phyloP scores from a whole-genome alignment of 2,797 vertebrate genomes.

The Rousettus madagascariensis region DNA sequence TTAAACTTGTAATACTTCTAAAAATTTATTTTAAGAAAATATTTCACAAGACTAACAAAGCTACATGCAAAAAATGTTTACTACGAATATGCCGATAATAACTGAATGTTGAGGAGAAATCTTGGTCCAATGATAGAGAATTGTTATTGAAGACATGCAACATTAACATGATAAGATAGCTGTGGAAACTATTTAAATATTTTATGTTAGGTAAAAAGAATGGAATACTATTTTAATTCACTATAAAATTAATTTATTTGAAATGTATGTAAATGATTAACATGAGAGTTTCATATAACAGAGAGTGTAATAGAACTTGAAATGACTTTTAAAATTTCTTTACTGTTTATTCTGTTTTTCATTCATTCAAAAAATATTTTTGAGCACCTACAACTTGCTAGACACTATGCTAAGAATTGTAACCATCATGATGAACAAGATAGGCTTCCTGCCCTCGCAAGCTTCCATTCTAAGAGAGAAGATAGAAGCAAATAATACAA shows the following conservation, averaged over 20 bases:
- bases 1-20: constrained; percentile 19
- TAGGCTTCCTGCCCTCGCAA: background rate
- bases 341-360: background rate
- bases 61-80: background rate
- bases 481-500: background rate
- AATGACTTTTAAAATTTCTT: background rate
- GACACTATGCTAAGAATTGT: background rate
- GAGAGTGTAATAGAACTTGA: background rate
- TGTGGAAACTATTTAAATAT: constrained; percentile 18
- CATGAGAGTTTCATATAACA: background rate
- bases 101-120: constrained; percentile 4
- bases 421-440: background rate
- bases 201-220: constrained; percentile 11
- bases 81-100: background rate
- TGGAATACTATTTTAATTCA: background rate
- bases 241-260: background rate
- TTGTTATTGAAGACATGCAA: background rate
- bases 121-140: background rate
- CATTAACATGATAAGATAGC: background rate
- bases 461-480: constrained; percentile 1
- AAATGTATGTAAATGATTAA: background rate
- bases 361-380: background rate
- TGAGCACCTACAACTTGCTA: background rate
- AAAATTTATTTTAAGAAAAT: constrained; percentile 34
- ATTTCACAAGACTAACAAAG: constrained; percentile 8